A percentile compares a stretch with the other conserved stretches of the same genome.
phyloP scores from a whole-genome alignment of 2,797 vertebrate species.

The Rhinichthys osculus region DNA sequence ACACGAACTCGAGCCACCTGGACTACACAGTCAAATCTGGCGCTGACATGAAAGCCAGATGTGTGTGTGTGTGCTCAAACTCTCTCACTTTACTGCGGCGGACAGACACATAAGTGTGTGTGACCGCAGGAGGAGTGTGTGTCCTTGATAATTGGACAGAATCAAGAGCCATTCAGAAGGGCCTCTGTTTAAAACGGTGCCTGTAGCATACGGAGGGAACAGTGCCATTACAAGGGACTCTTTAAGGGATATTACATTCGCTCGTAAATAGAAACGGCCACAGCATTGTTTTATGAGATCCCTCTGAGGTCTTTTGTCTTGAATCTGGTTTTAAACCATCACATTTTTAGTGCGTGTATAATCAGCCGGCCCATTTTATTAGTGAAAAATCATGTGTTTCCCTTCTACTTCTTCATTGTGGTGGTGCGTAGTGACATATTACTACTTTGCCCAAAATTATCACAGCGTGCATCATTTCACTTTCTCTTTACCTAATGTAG shows the following conservation, averaged over 20 bases:
- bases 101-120: slow-evolving; percentile 47
- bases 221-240: background rate
- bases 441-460: slow-evolving; percentile 53
- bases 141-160: slow-evolving; percentile 59
- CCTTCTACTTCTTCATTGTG: background rate
- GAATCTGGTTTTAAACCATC: slow-evolving; percentile 30
- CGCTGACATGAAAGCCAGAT: slow-evolving; percentile 51
- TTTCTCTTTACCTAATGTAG: slow-evolving; percentile 50
- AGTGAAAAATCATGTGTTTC: background rate
- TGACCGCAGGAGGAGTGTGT: slow-evolving; percentile 51
- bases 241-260: slow-evolving; percentile 22
- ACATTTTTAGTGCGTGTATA: background rate
- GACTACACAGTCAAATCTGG: slow-evolving; percentile 49
- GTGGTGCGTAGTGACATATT: background rate
- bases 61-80: slow-evolving; percentile 40
- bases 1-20: slow-evolving; percentile 48
- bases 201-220: slow-evolving; percentile 32
- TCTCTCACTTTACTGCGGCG: slow-evolving; percentile 44
- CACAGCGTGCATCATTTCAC: slow-evolving; percentile 49
- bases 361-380: background rate
- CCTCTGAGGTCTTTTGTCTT: slow-evolving; percentile 22
- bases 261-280: slow-evolving; percentile 33
- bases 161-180: slow-evolving; percentile 48
- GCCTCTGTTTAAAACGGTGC: slow-evolving; percentile 22
- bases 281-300: slow-evolving; percentile 16